Conservation (phyloP, 1,140 invertebrate genomes). For the Lerema accius region DNA sequence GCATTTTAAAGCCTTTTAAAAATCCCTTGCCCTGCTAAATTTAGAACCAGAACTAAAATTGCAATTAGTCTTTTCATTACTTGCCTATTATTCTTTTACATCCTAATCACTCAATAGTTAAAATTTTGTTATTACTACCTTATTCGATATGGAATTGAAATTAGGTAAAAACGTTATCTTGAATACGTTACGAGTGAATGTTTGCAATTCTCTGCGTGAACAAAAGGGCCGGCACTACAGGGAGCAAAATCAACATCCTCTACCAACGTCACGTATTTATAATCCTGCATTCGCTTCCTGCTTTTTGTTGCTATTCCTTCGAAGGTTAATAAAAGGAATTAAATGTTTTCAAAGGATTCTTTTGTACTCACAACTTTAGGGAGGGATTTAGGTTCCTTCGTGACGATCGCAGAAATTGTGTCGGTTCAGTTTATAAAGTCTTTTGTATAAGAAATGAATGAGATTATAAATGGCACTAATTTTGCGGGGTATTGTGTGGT, state of each 20-base stretch:
- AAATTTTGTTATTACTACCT: no score
- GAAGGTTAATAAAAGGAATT: slow-evolving; percentile 63
- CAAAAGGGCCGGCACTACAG: slow-evolving; percentile 56
- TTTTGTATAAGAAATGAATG: no score
- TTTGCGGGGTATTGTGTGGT: no score
- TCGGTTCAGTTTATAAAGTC: not conserved
- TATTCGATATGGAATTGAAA: slow-evolving; percentile 15
- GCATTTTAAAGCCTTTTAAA: no score
- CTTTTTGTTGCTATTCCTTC: slow-evolving; percentile 63
- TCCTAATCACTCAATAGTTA: no score
- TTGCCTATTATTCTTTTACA: no score
- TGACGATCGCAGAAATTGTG: slow-evolving; percentile 6
- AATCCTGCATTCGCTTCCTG: slow-evolving; percentile 71
- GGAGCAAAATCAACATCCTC: slow-evolving; percentile 74
- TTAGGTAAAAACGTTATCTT: slow-evolving; percentile 43
- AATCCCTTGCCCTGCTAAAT: no score
- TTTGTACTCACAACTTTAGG: slow-evolving; percentile 21
- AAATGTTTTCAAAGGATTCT: slow-evolving; percentile 51
- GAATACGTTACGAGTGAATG: slow-evolving; percentile 46
- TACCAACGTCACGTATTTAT: slow-evolving; percentile 70
- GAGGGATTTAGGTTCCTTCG: slow-evolving; percentile 21
- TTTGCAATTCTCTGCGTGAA: slow-evolving; percentile 61
- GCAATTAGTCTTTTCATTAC: no score
- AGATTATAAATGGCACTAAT: no score
- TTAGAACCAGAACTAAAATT: no score